These are phyloP conservation scores for Hippopotamus amphibius DNA, from an alignment of 2,113 vertebrate genomes.

Conservation along the genomic window DNA sequence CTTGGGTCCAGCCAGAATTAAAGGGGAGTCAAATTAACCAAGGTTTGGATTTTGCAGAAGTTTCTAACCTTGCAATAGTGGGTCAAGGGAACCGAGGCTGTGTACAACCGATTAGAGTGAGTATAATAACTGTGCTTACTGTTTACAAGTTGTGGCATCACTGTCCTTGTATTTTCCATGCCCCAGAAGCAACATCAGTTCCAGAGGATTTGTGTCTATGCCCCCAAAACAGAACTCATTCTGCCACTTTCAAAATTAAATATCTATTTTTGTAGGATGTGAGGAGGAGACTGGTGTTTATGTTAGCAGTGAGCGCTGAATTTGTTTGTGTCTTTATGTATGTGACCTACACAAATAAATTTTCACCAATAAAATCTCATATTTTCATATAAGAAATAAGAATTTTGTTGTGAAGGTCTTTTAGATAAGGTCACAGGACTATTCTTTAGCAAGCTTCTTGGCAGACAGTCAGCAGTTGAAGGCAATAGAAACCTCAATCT, in stretches of 20 bases:
- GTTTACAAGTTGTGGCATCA: conserved; percentile 15
- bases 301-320: not conserved
- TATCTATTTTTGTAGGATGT: not conserved
- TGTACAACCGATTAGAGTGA: not conserved
- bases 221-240: not conserved
- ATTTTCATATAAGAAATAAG: not conserved
- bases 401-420: not conserved
- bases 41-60: not conserved
- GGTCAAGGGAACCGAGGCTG: conserved; percentile 7
- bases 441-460: not conserved
- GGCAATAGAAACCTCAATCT: not conserved
- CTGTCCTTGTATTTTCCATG: conserved; percentile 16
- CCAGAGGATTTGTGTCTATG: conserved; percentile 45
- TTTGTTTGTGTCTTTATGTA: not conserved
- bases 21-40: not conserved
- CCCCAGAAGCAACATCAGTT: not conserved
- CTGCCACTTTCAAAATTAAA: conserved; percentile 34
- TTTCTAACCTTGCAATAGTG: not conserved
- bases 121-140: not conserved
- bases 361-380: not conserved
- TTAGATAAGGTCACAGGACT: not conserved
- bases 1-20: not conserved
- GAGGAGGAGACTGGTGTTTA: not conserved
- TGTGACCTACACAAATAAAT: not conserved
- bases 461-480: not conserved